A percentile compares a stretch with the other conserved stretches of the same genome.
Evolutionary conservation across 2,797 vertebrate species (phyloP).

Genomic region (Streptopelia turtur): DNA sequence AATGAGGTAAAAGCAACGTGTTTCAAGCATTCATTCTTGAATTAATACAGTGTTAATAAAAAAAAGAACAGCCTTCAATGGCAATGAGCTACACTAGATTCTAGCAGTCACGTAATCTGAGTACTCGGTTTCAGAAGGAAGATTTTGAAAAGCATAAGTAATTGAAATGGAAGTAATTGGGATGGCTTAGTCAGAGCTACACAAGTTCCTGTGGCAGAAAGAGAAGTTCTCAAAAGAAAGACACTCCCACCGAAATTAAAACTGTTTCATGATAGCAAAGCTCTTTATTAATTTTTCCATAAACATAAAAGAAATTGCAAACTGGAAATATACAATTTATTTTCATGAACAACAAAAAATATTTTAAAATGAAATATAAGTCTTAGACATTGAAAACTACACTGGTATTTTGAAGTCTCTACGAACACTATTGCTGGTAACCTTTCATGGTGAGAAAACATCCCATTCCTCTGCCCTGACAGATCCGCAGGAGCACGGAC

Average conservation of each 20-base stretch:
- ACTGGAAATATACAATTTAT: neutral
- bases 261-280: neutral
- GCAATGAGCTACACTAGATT: neutral
- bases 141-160: neutral
- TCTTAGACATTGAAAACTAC: neutral
- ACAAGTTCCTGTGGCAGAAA: neutral
- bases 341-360: neutral
- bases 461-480: rapidly evolving
- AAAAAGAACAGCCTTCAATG: neutral
- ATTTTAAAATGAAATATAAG: neutral
- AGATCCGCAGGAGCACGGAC: rapidly evolving
- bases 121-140: neutral
- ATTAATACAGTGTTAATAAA: neutral
- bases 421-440: neutral
- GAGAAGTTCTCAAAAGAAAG: neutral
- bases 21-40: neutral
- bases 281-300: neutral
- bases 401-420: neutral
- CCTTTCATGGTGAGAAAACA: neutral
- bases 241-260: neutral
- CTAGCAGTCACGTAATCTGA: neutral
- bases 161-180: neutral
- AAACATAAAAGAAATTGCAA: neutral
- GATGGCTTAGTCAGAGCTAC: neutral
- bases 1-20: neutral